Evolutionary conservation across 2,888 invertebrate species (phyloP), one percentile per base, ranked within the genome.

Genomic region (Nephrotoma flavescens): DNA sequence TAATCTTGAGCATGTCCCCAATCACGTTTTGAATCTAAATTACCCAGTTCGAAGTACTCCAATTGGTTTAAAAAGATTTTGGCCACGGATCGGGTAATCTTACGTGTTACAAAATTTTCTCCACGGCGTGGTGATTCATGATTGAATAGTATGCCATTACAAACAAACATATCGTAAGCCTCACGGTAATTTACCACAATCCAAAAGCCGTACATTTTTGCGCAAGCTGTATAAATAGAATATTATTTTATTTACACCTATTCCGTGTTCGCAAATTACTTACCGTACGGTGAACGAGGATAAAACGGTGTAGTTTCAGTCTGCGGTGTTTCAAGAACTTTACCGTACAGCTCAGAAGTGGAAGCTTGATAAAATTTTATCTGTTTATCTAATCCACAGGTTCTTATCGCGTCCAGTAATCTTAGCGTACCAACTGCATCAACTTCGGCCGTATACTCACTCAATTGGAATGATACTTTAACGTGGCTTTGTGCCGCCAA

Each of bases 1-100:
- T 98, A 99, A 92, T 99, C 99, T 91, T 95, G 96, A 0, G 98
- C 98, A 91, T 98, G 98, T 6, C 99, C 99, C 99, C 99, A 99
- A 92, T 99, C 99, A 89, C 99, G 93, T 90, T 96, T 96, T 15
- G 99, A 96, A 91, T 99, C 98, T 89, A 99, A 92, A 91, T 98
- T 98, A 19, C 99, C 99, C 87, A 99, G 93, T 90, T 98, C 98
- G 86, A 99, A 92, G 88, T 92, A 93, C 87, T 97, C 95, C 91
- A 97, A 94, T 87, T 97, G 94, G 0, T 98, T 97, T 7, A 98
- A 93, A 87, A 94, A 94, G 89, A 99, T 99, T 93, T 99, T 99
- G 7, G 99, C 98, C 41, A 99, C 99, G 0, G 97, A 97, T 57
- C 99, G 93, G 0, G 99, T 99, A 88, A 99, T 98, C 93, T 99